A percentile compares a stretch with the other conserved stretches of the same genome.
Conservation (phyloP, 2,888 invertebrate species). For the Nymphalis c-album region DNA sequence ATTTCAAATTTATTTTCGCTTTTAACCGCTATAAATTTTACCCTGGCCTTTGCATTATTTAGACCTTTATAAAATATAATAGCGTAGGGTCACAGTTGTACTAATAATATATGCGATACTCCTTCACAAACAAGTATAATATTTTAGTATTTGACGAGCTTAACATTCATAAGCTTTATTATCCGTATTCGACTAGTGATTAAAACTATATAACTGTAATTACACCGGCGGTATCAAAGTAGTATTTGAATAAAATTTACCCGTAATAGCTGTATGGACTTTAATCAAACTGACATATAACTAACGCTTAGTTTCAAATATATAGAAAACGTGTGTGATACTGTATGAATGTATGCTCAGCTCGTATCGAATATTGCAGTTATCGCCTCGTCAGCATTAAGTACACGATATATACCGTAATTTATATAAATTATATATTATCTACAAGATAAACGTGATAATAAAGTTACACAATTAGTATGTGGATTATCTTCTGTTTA, state of each 20-base stretch:
- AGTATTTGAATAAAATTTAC: slow-evolving; percentile 7
- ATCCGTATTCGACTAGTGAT: slow-evolving; percentile 51
- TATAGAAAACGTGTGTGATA: too few relatives aligned
- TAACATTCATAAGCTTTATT: slow-evolving; percentile 60
- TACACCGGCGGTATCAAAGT: neutral
- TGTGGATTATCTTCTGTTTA: too few relatives aligned
- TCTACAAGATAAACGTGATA: too few relatives aligned
- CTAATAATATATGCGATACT: slow-evolving; percentile 54
- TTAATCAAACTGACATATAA: neutral
- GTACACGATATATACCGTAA: too few relatives aligned
- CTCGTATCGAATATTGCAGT: too few relatives aligned
- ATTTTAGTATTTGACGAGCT: slow-evolving; percentile 50
- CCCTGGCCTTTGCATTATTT: slow-evolving; percentile 50
- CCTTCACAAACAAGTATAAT: slow-evolving; percentile 52
- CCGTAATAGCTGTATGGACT: neutral
- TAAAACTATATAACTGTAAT: slow-evolving; percentile 47
- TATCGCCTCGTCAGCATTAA: too few relatives aligned
- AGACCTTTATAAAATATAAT: slow-evolving; percentile 51
- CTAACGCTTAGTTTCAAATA: too few relatives aligned
- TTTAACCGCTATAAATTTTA: slow-evolving; percentile 52
- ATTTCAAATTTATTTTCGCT: slow-evolving; percentile 46
- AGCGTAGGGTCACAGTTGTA: slow-evolving; percentile 48
- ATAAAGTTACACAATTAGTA: too few relatives aligned
- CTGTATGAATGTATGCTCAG: too few relatives aligned
- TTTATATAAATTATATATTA: too few relatives aligned